Conservation (phyloP, 2,888 invertebrate species). For the Xylocampa areola region DNA sequence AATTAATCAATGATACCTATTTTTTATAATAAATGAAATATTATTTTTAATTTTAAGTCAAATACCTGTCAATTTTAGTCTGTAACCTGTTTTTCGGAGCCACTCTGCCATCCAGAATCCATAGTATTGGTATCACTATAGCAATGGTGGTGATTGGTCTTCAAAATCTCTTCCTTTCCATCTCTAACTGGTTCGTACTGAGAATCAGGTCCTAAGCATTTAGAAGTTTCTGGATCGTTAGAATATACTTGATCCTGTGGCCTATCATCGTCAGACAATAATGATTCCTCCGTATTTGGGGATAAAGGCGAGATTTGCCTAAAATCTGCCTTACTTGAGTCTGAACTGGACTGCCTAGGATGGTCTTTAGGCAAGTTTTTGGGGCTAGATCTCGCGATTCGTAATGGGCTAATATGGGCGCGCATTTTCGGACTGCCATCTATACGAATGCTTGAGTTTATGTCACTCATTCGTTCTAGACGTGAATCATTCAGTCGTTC, state of each 20-base stretch:
- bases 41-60: too few species aligned
- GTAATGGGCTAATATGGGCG: constrained; percentile 76
- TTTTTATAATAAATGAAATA: too few species aligned
- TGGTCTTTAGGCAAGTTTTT: constrained; percentile 74
- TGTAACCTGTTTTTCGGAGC: constrained; percentile 90
- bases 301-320: constrained; percentile 79
- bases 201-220: constrained; percentile 82
- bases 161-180: constrained; percentile 77
- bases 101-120: constrained; percentile 93
- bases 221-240: constrained; percentile 78
- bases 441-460: constrained; percentile 79
- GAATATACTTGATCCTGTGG: constrained; percentile 74
- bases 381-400: constrained; percentile 75
- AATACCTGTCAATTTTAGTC: constrained; percentile 58
- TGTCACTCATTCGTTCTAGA: constrained; percentile 74
- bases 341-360: constrained; percentile 73
- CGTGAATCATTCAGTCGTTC: constrained; percentile 63
- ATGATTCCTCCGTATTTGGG: constrained; percentile 83
- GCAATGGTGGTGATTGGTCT: constrained; percentile 87
- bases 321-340: constrained; percentile 75
- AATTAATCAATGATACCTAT: too few species aligned
- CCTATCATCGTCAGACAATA: constrained; percentile 80
- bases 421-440: constrained; percentile 82
- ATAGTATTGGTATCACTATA: constrained; percentile 90
- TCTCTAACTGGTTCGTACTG: constrained; percentile 83